Conservation (phyloP, 2,797 vertebrate species). For the Pangasius macronema region DNA sequence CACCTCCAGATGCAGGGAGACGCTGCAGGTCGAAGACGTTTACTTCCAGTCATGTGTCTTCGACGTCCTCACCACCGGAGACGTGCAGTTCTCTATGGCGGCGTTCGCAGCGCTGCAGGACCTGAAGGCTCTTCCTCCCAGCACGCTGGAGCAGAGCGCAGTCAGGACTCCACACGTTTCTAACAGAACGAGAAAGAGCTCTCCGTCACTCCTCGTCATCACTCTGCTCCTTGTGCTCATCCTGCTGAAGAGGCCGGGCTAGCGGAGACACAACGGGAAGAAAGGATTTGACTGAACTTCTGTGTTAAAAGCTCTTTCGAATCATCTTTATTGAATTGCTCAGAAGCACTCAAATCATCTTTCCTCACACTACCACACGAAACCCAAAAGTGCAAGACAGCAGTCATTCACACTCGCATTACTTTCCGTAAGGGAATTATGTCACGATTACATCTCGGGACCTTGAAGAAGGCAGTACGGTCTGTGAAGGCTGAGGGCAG, state of each 20-base stretch:
- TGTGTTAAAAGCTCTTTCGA: constrained; percentile 2
- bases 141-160: constrained; percentile 76
- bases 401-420: not conserved
- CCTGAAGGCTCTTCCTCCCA: constrained; percentile 79
- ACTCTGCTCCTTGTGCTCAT: constrained; percentile 69
- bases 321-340: not conserved
- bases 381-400: not conserved
- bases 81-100: constrained; percentile 82
- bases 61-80: constrained; percentile 82
- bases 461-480: constrained; percentile 23
- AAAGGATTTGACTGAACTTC: not conserved
- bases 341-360: not conserved
- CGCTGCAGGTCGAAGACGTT: constrained; percentile 81
- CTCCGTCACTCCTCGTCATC: constrained; percentile 57
- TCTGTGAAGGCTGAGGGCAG: constrained; percentile 48
- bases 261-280: not conserved
- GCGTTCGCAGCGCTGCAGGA: constrained; percentile 81
- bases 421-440: constrained; percentile 22
- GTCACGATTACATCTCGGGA: constrained; percentile 2
- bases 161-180: constrained; percentile 70
- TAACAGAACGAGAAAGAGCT: constrained; percentile 55
- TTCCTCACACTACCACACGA: not conserved
- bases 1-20: constrained; percentile 78
- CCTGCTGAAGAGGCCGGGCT: constrained; percentile 65
- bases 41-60: constrained; percentile 87